These are phyloP conservation scores for Drosophila eugracilis DNA, from an alignment of 1,140 invertebrate genomes.

Conservation along the genomic window DNA sequence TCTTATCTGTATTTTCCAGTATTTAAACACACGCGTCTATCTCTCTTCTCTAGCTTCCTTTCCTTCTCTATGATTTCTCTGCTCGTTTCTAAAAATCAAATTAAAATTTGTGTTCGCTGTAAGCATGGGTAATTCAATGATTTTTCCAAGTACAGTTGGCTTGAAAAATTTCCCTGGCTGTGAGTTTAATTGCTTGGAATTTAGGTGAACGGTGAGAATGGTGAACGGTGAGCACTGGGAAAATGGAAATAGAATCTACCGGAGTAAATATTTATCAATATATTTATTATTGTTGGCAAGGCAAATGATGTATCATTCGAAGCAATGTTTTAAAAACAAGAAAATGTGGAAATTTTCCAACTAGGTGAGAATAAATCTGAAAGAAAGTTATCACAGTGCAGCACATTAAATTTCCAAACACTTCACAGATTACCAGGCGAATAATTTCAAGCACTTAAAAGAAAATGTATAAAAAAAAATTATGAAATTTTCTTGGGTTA, in stretches of 20 bases:
- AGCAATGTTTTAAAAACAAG: no score
- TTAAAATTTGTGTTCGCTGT: constrained; percentile 43
- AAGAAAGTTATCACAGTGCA: background rate
- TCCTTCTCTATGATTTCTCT: constrained; percentile 18
- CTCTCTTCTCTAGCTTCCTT: constrained; percentile 25
- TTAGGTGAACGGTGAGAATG: constrained; percentile 10
- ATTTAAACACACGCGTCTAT: constrained; percentile 70
- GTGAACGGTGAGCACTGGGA: constrained; percentile 10
- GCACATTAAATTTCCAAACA: background rate
- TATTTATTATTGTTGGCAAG: constrained; percentile 17
- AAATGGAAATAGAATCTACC: constrained; percentile 2
- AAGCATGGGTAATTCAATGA: constrained; percentile 61
- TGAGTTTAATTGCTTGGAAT: constrained; percentile 66
- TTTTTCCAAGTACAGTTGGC: constrained; percentile 17
- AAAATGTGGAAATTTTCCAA: background rate
- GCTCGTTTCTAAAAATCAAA: constrained; percentile 66
- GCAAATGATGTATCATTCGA: constrained; percentile 11
- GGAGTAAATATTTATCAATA: constrained; percentile 6
- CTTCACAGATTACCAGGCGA: constrained; percentile 1
- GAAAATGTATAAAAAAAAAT: constrained; percentile 5
- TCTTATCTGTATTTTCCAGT: constrained; percentile 81
- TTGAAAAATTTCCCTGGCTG: constrained; percentile 28
- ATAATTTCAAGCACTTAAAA: constrained; percentile 12
- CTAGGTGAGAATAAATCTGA: background rate
- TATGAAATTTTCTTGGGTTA: no score